Conservation (phyloP, 2,888 invertebrate species). For the Osmoderma eremita region DNA sequence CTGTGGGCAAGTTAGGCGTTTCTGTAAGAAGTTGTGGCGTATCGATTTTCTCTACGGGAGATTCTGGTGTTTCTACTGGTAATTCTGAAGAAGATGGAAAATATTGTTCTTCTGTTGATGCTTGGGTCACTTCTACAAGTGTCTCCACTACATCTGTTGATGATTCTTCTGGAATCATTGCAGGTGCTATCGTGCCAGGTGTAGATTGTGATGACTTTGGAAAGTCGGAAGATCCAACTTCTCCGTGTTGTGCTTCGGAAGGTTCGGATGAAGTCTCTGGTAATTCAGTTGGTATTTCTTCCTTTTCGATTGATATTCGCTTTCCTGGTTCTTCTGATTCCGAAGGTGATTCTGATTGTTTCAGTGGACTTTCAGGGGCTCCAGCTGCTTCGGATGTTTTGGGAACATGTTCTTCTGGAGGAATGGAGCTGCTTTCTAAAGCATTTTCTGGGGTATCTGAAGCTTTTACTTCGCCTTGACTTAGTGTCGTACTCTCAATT, state of each 20-base stretch:
- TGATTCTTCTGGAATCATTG: background rate
- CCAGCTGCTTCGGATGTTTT: background rate
- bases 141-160: background rate
- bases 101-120: conserved; percentile 16
- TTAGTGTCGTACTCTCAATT: no score
- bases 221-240: background rate
- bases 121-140: conserved; percentile 35
- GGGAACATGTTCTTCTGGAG: no score
- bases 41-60: conserved; percentile 10
- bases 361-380: conserved; percentile 10
- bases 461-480: no score
- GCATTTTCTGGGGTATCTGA: background rate
- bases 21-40: no score
- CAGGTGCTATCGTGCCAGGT: background rate
- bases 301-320: conserved; percentile 15
- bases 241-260: conserved; percentile 9
- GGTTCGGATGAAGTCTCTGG: conserved; percentile 32
- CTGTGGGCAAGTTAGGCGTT: background rate
- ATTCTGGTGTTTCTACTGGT: conserved; percentile 9
- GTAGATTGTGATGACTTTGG: conserved; percentile 9
- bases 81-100: background rate
- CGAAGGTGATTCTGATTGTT: conserved; percentile 5
- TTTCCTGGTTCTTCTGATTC: conserved; percentile 13
- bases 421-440: no score
- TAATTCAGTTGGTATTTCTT: conserved; percentile 19